Percentiles rank a stretch among this genome's conserved stretches.
phyloP scores from a whole-genome alignment of 2,888 invertebrate genomes.

The Sycophila texana region DNA sequence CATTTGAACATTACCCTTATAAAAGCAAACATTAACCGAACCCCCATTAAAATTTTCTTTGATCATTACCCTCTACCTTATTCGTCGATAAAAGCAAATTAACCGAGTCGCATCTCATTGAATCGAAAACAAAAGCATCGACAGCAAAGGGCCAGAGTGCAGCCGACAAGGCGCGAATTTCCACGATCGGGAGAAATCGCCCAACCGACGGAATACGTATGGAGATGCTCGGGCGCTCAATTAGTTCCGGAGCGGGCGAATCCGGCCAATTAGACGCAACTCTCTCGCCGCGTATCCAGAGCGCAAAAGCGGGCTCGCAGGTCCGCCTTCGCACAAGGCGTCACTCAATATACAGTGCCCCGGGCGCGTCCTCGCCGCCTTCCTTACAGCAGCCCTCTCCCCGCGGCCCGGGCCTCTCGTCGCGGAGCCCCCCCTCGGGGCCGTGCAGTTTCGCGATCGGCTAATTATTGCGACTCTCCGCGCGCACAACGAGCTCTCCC shows the following conservation, averaged over 20 bases:
- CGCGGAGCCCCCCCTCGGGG: neutral
- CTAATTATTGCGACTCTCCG: conserved; percentile 38
- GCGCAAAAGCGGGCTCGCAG: conserved; percentile 66
- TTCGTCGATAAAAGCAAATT: conserved; percentile 1
- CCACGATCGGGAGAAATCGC: too few relatives aligned
- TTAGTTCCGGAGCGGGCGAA: conserved; percentile 72
- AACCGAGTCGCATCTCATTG: neutral
- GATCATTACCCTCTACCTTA: too few relatives aligned
- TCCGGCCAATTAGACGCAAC: conserved; percentile 71
- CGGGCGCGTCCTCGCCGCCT: neutral
- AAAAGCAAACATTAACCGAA: too few relatives aligned
- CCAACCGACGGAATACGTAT: conserved; percentile 19
- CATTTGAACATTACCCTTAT: too few relatives aligned
- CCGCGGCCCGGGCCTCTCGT: neutral
- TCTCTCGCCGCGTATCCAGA: conserved; percentile 67
- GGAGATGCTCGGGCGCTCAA: conserved; percentile 57
- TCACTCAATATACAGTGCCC: neutral
- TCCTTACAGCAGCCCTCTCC: neutral
- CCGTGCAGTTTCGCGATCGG: conserved; percentile 1
- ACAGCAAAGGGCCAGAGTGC: neutral
- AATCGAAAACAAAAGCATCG: conserved; percentile 3
- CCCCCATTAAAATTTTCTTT: too few relatives aligned
- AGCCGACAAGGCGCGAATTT: neutral
- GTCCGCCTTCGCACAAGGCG: conserved; percentile 9
- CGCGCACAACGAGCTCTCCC: conserved; percentile 3